Conservation (phyloP, 2,797 vertebrate species). For the Chelmon rostratus region DNA sequence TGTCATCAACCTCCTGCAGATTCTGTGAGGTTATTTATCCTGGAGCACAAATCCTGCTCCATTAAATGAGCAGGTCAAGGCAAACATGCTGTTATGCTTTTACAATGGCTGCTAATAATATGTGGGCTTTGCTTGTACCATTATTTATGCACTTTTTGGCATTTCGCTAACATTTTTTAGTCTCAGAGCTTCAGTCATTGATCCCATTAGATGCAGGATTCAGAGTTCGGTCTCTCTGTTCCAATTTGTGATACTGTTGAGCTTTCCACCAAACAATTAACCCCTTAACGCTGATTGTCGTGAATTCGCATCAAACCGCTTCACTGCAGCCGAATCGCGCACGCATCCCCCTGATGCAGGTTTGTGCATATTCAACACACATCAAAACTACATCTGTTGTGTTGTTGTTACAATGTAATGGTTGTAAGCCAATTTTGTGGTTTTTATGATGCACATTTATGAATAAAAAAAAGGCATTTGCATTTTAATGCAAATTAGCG, state of each 20-base stretch:
- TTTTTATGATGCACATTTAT: no score
- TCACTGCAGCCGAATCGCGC: no score
- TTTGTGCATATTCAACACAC: background rate
- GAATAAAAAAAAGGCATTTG: no score
- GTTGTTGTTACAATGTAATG: no score
- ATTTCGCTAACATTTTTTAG: background rate
- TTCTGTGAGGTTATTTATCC: constrained; percentile 7
- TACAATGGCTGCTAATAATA: background rate
- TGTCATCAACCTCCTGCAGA: background rate
- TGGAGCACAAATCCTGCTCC: background rate
- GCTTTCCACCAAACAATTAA: background rate
- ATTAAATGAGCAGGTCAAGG: background rate
- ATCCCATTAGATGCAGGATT: constrained; percentile 17
- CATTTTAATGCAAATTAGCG: no score
- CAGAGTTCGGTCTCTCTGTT: background rate
- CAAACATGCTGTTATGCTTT: background rate
- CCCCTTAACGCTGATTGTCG: no score
- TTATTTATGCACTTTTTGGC: background rate
- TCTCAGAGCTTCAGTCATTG: background rate
- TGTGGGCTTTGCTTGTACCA: background rate
- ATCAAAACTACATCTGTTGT: no score
- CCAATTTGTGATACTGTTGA: background rate
- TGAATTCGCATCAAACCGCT: no score
- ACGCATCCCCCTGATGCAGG: no score
- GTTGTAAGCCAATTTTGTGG: no score